Evolutionary conservation across 2,888 invertebrate genomes (phyloP).

Genomic region (Acronicta alni): DNA sequence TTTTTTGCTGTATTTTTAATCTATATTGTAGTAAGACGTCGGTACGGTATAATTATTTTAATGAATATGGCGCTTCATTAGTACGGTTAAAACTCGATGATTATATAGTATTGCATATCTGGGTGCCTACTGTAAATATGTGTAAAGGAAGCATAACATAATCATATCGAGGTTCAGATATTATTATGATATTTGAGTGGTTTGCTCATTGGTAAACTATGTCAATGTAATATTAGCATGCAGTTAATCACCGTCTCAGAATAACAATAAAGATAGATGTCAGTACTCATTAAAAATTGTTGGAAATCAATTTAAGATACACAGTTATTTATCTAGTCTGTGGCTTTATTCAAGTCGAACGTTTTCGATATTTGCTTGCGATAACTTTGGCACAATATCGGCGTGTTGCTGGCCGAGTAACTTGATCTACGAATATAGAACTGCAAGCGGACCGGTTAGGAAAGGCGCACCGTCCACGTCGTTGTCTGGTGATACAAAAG

Average conservation of each 20-base stretch:
- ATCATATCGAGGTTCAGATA: too few relatives aligned
- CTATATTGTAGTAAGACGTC: neutral
- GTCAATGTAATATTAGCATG: neutral
- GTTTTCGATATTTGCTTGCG: constrained; percentile 22
- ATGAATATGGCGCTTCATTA: too few relatives aligned
- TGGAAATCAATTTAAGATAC: neutral
- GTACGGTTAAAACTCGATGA: too few relatives aligned
- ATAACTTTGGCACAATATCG: constrained; percentile 36
- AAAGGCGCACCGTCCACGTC: constrained; percentile 1
- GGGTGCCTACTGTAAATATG: too few relatives aligned
- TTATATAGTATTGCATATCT: too few relatives aligned
- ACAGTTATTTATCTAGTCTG: constrained; percentile 6
- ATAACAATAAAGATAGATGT: neutral
- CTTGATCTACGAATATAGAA: constrained; percentile 48
- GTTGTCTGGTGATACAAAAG: neutral
- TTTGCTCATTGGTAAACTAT: neutral
- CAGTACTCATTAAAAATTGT: neutral
- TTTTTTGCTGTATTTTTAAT: too few relatives aligned
- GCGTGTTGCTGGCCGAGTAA: constrained; percentile 27
- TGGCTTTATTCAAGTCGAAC: constrained; percentile 12
- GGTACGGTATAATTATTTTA: neutral
- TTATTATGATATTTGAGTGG: neutral
- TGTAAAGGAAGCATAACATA: too few relatives aligned
- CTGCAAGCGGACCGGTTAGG: constrained; percentile 35
- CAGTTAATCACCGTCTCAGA: neutral